Evolutionary conservation across 2,113 vertebrate species (phyloP), one percentile per base, ranked within the genome.

Genomic region (Catharus minimus): DNA sequence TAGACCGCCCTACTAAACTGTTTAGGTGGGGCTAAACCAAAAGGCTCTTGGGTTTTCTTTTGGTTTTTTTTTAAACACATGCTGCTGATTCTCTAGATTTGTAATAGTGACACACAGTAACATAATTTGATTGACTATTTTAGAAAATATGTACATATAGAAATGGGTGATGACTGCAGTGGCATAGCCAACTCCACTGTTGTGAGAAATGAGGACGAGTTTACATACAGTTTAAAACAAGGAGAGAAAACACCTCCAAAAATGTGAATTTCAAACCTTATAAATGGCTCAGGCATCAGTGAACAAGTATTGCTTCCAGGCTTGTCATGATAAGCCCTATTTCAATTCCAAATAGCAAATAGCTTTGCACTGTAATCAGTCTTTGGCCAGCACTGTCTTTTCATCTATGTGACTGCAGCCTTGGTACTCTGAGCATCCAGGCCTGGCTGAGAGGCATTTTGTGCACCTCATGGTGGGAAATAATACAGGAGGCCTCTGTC

Each of bases 271-370:
- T 83, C 41, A 33, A 56, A 15, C 32, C 58, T 77, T 28, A 9
- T 56, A 64, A 90, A 82, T 36, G 64, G 36, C 55, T 94, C 14
- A 13, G 60, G 47, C 56, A 74, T 27, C 52, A 49, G 49, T 41
- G 73, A 80, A 44, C 17, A 41, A 41, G 44, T 74, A 67, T 84
- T 86, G 77, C 86, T 93, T 92, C 65, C 83, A 93, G 86, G 53
- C 44, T 61, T 88, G 58, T 82, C 24, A 7, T 22, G 76, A 62
- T 62, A 67, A 87, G 46, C 50, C 21, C 28, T 30, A 3, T 78
- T 94, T 79, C 68, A 65, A 22, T 84, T 93, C 83, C 56, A 88
- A 33, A 57, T 8, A 88, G 72, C 75, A 90, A 92, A 94, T 56
- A 83, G 44, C 73, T 92, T 88, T 84, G 69, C 36, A 22, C 52